Percentiles rank a stretch among this genome's conserved stretches.
These are phyloP conservation scores for Heliornis fulica DNA, from an alignment of 2,113 vertebrate species.

Conservation along the genomic window DNA sequence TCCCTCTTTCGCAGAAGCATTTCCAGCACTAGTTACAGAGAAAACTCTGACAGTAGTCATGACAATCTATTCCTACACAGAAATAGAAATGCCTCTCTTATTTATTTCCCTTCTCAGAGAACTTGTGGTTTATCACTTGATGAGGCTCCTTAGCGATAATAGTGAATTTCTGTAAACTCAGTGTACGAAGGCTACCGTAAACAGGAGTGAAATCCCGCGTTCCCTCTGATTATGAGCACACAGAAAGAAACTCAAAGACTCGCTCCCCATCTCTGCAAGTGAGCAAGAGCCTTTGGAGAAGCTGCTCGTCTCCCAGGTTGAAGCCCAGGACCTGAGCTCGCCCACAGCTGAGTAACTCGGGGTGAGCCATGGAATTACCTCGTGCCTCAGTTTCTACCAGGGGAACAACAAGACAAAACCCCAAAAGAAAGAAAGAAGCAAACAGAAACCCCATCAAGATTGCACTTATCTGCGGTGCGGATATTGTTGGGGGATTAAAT, in stretches of 20 bases:
- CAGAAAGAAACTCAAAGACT: neutral
- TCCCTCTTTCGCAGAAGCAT: neutral
- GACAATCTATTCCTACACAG: constrained; percentile 18
- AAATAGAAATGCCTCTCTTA: constrained; percentile 39
- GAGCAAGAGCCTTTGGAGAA: neutral
- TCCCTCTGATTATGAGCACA: neutral
- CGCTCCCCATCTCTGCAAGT: neutral
- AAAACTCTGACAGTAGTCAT: constrained; percentile 44
- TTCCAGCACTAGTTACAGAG: constrained; percentile 20
- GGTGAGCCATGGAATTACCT: neutral
- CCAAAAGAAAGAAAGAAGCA: neutral
- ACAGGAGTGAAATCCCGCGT: neutral
- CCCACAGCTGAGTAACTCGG: neutral
- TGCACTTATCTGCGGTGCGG: neutral
- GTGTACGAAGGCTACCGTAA: neutral
- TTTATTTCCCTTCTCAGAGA: neutral
- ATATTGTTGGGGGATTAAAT: neutral
- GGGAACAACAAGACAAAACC: neutral
- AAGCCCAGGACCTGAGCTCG: neutral
- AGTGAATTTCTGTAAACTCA: neutral
- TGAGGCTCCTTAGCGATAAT: neutral
- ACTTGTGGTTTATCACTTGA: constrained; percentile 1
- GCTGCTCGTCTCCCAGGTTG: neutral
- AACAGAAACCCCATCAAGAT: neutral
- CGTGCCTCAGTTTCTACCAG: neutral